Evolutionary conservation across 2,113 vertebrate species (phyloP).

Genomic region (Delphinus delphis): DNA sequence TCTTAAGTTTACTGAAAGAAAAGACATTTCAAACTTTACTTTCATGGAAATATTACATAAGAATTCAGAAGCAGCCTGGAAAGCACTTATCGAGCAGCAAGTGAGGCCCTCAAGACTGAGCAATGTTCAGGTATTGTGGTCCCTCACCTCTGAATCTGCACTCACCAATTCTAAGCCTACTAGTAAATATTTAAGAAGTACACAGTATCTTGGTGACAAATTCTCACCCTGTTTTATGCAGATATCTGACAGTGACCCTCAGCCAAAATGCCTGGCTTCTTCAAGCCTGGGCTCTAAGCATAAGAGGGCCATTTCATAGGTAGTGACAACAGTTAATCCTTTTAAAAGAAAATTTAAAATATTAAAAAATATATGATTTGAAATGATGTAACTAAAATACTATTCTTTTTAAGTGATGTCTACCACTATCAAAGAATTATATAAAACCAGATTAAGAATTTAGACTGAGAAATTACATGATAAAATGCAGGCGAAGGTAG

Average conservation of each 20-base stretch:
- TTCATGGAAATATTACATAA: neutral
- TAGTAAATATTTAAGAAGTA: neutral
- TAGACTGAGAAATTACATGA: neutral
- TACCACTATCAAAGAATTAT: neutral
- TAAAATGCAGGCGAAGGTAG: neutral
- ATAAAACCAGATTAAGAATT: neutral
- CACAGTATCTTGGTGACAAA: neutral
- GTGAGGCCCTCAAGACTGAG: neutral
- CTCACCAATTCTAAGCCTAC: neutral
- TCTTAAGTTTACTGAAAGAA: neutral
- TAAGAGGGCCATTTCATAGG: neutral
- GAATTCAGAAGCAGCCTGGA: neutral
- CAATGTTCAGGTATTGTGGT: neutral
- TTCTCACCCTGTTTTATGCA: neutral
- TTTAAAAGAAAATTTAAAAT: neutral
- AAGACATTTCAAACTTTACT: neutral
- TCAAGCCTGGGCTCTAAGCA: neutral
- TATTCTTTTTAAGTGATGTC: neutral
- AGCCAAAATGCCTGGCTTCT: neutral
- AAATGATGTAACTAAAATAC: neutral
- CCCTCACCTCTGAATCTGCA: neutral
- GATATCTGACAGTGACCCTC: neutral
- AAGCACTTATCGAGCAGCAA: neutral
- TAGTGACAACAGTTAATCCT: neutral
- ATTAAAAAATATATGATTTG: neutral